phyloP scores from a whole-genome alignment of 1,140 invertebrate species.

The Tetraneura akinire region DNA sequence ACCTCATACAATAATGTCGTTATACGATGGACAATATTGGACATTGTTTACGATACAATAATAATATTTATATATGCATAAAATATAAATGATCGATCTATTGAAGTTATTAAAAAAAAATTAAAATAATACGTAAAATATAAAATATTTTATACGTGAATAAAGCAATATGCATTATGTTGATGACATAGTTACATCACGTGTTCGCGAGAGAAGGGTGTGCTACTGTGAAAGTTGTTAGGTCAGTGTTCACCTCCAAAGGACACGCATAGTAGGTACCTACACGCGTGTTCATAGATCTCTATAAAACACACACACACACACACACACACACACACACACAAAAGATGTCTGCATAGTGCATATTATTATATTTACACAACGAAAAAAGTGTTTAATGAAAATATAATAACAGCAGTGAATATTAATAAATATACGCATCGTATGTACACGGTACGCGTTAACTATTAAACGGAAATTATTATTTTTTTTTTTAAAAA shows the following conservation, averaged over 20 bases:
- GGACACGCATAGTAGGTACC: conserved; percentile 20
- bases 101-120: background rate
- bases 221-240: conserved; percentile 51
- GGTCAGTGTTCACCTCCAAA: conserved; percentile 46
- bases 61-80: too few species aligned
- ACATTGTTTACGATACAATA: too few species aligned
- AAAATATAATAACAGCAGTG: background rate
- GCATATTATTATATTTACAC: too few species aligned
- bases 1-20: too few species aligned
- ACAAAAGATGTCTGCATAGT: background rate
- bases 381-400: conserved; percentile 13
- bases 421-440: background rate
- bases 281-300: background rate
- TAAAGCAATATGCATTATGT: background rate
- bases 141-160: background rate
- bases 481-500: too few species aligned
- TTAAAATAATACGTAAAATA: background rate
- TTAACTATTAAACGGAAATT: too few species aligned
- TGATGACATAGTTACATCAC: conserved; percentile 50
- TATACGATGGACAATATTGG: too few species aligned
- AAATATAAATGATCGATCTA: background rate
- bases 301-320: background rate
- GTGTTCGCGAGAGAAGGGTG: conserved; percentile 48
- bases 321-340: background rate
- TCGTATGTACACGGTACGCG: too few species aligned